Percentiles rank a stretch among this genome's conserved stretches.
These are phyloP conservation scores for Bombus polaris DNA, from an alignment of 1,140 invertebrate genomes.

Conservation along the genomic window DNA sequence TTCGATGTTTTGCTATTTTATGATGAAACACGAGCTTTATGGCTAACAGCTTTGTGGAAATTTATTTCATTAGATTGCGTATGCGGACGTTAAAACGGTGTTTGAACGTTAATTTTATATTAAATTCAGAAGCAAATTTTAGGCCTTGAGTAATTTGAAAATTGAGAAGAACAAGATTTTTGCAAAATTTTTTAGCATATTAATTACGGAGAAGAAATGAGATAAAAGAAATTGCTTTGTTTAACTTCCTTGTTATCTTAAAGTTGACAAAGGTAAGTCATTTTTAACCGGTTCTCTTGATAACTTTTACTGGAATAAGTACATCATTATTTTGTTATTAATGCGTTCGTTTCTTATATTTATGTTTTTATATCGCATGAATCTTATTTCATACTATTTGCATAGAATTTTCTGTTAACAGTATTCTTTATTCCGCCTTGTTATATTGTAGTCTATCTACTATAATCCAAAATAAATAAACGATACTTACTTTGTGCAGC, in stretches of 20 bases:
- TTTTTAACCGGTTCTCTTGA: background rate
- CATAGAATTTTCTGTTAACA: too few relatives aligned
- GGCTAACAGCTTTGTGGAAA: background rate
- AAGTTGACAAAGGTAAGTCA: background rate
- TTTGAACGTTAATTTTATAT: background rate
- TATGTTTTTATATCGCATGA: too few relatives aligned
- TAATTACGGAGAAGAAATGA: background rate
- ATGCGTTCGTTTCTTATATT: background rate
- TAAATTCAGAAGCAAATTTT: background rate
- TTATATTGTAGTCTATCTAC: too few relatives aligned
- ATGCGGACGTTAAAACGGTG: background rate
- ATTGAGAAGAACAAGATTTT: background rate
- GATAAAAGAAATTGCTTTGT: background rate
- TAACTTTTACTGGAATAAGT: accelerated
- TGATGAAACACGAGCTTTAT: background rate
- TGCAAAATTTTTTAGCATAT: background rate
- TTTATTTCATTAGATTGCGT: background rate
- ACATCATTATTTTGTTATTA: background rate
- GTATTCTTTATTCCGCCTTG: too few relatives aligned
- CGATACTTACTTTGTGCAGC: too few relatives aligned
- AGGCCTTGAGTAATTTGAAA: background rate
- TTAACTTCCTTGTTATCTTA: too few relatives aligned
- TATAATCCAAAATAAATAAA: too few relatives aligned
- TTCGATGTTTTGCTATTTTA: background rate
- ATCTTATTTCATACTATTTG: too few relatives aligned